A percentile compares a stretch with the other conserved stretches of the same genome.
Conservation (phyloP, 2,797 vertebrate genomes). For the Notamacropus eugenii region DNA sequence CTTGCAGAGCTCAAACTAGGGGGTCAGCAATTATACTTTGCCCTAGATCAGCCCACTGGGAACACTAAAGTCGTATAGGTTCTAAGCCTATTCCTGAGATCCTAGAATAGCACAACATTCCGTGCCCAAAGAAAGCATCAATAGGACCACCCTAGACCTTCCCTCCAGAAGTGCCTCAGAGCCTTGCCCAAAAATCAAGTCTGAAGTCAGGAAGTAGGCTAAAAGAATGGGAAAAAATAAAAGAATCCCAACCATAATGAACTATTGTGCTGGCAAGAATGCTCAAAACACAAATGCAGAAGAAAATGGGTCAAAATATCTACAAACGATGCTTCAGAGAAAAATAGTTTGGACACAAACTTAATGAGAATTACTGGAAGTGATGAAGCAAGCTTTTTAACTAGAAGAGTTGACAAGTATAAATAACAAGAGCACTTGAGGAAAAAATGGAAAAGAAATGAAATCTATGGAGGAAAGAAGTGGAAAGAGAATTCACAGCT, state of each 20-base stretch:
- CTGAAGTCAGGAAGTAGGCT: not conserved
- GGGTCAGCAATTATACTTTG: not conserved
- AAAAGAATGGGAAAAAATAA: not conserved
- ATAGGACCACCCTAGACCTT: not conserved
- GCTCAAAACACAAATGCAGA: not conserved
- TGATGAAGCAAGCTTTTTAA: not conserved
- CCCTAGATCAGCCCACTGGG: not conserved
- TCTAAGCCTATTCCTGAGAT: not conserved
- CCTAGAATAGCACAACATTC: not conserved
- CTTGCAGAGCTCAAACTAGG: not conserved
- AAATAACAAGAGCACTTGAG: not conserved
- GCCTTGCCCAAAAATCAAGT: not conserved
- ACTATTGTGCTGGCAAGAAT: not conserved
- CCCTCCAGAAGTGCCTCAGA: not conserved
- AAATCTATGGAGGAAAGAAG: not conserved
- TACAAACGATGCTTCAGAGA: not conserved
- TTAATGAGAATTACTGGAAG: not conserved
- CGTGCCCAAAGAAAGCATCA: not conserved
- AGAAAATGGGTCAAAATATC: not conserved
- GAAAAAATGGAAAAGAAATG: not conserved
- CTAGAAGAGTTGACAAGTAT: not conserved
- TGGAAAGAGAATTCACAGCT: not conserved
- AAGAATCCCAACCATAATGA: not conserved
- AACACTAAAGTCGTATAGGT: not conserved
- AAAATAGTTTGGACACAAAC: not conserved